Percentiles rank a stretch among this genome's conserved stretches.
Evolutionary conservation across 2,797 vertebrate genomes (phyloP).

Genomic region (Pempheris klunzingeri): DNA sequence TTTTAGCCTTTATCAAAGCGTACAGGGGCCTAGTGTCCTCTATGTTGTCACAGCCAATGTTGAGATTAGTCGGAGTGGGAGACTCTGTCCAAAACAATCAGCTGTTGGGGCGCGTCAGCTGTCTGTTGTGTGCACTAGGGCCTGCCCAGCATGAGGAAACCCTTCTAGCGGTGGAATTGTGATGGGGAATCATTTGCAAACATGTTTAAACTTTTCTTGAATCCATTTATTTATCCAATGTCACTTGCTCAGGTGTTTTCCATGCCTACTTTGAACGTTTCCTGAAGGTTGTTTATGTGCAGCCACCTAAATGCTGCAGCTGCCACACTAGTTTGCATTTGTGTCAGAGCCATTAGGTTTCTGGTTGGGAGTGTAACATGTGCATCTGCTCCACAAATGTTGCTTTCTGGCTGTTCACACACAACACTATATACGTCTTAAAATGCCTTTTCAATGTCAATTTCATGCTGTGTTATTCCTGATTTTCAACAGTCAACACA

Average conservation of each 20-base stretch:
- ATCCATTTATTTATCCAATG: conserved; percentile 21
- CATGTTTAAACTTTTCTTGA: conserved; percentile 7
- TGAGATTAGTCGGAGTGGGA: background rate
- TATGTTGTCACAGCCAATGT: conserved; percentile 6
- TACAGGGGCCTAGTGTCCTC: background rate
- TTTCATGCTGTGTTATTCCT: conserved; percentile 34
- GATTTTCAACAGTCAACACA: conserved; percentile 19
- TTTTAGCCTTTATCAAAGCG: conserved; percentile 18
- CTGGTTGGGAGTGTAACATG: conserved; percentile 7
- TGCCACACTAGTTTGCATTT: conserved; percentile 50
- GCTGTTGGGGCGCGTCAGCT: conserved; percentile 2
- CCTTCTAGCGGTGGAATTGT: background rate
- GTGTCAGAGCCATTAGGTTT: conserved; percentile 33
- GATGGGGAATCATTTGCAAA: conserved; percentile 9
- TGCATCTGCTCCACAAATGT: conserved; percentile 29
- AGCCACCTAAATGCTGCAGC: conserved; percentile 35
- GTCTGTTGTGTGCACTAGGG: background rate
- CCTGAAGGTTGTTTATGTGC: conserved; percentile 61
- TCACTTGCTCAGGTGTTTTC: conserved; percentile 32
- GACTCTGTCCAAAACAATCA: conserved; percentile 28
- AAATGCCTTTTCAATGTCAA: conserved; percentile 49
- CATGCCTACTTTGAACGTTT: conserved; percentile 26
- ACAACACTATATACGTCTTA: conserved; percentile 9
- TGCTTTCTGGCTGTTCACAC: conserved; percentile 22
- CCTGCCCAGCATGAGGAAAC: background rate